phyloP scores from a whole-genome alignment of 2,797 vertebrate species.

The Gymnodraco acuticeps region DNA sequence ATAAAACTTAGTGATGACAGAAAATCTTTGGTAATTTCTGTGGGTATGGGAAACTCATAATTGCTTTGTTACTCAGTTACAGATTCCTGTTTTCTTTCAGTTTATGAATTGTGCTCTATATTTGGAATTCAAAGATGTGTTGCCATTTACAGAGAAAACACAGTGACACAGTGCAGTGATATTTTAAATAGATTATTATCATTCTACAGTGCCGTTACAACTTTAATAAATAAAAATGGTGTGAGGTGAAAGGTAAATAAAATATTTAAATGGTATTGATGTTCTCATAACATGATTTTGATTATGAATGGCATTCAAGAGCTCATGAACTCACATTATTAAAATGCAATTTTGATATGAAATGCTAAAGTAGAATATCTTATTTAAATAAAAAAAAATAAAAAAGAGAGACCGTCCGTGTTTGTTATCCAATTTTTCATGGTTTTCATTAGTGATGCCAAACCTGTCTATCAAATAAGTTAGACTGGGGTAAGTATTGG shows the following conservation, averaged over 20 bases:
- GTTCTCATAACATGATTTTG: no score
- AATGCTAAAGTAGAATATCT: neutral
- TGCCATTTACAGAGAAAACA: neutral
- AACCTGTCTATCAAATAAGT: neutral
- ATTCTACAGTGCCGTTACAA: neutral
- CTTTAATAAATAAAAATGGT: neutral
- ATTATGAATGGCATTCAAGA: no score
- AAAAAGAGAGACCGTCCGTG: neutral
- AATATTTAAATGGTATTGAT: no score
- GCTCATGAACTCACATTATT: neutral
- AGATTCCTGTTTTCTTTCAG: neutral
- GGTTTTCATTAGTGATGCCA: neutral
- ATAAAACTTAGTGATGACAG: conserved; percentile 37
- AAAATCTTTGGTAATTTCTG: conserved; percentile 40
- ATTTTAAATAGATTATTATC: no score
- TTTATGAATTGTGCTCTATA: conserved; percentile 15
- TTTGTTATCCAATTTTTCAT: neutral
- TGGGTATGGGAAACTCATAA: conserved; percentile 34
- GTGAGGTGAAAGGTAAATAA: no score
- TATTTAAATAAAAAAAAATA: neutral
- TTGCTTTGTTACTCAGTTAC: conserved; percentile 23
- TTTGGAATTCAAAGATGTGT: neutral
- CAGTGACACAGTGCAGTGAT: neutral
- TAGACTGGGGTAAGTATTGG: no score
- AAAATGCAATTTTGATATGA: conserved; percentile 2